Percentiles rank a stretch among this genome's conserved stretches.
phyloP scores from a whole-genome alignment of 1,140 invertebrate genomes.

The Drosophila jambulina region DNA sequence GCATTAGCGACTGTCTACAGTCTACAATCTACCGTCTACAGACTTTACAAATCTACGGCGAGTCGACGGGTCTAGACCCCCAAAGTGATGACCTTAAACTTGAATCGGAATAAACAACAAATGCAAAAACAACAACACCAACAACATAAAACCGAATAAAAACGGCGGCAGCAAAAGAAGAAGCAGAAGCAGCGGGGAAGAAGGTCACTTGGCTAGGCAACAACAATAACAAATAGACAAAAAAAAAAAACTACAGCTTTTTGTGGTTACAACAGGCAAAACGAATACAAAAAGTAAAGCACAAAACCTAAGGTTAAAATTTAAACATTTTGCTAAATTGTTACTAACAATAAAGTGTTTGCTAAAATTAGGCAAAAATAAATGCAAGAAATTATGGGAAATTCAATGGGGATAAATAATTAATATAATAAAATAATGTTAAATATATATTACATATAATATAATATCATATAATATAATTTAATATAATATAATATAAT shows the following conservation, averaged over 20 bases:
- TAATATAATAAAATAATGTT: too few species aligned
- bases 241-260: slow-evolving; percentile 12
- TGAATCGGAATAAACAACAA: slow-evolving; percentile 57
- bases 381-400: background rate
- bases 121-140: slow-evolving; percentile 13
- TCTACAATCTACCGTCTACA: slow-evolving; percentile 17
- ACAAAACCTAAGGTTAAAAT: slow-evolving; percentile 60
- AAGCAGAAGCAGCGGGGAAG: slow-evolving; percentile 31
- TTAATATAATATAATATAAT: too few species aligned
- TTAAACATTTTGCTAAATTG: slow-evolving; percentile 53
- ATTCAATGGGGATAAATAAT: background rate
- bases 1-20: slow-evolving; percentile 66
- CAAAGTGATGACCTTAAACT: slow-evolving; percentile 71
- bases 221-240: slow-evolving; percentile 1
- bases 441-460: too few species aligned
- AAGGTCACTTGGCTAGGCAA: slow-evolving; percentile 36
- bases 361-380: background rate
- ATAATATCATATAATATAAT: too few species aligned
- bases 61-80: slow-evolving; percentile 38
- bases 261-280: slow-evolving; percentile 53
- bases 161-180: slow-evolving; percentile 21
- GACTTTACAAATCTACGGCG: slow-evolving; percentile 22
- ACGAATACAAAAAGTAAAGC: slow-evolving; percentile 29
- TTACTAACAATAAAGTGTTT: slow-evolving; percentile 8
- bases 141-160: slow-evolving; percentile 26